Base-by-base conservation (phyloP, 2,888 invertebrate species). In the Limenitis arthemis region DNA sequence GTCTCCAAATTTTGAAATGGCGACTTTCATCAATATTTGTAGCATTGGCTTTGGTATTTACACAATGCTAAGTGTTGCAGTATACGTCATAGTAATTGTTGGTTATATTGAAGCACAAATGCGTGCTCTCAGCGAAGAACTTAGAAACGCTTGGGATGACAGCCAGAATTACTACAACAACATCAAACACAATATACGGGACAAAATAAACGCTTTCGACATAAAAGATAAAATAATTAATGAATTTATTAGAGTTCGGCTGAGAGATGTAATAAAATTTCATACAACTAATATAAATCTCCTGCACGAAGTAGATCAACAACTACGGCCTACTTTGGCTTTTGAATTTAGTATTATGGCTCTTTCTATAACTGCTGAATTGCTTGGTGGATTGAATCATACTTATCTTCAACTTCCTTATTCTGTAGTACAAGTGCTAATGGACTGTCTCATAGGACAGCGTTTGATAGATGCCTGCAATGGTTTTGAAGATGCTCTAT, bases 401-500 rank as follows among this genome's bases (percentile, higher is more conserved):
- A 79, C 76, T 0, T 73, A 69, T 31, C 20, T 76, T 4, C 60
- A 73, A 40, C 36, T 78, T 12, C 75, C 75, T 0, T 79, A 64
- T 37, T 67, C 77, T 0, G 34, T 78, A 5, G 56, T 67, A 3
- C 76, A 73, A 50, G 61, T 79, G 1, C 67, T 66, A 0, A 72
- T 76, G 64, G 77, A 77, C 54, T 80, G 80, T 53, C 62, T 71
- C 3, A 66, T 63, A 1, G 80, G 81, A 0, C 80, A 79, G 51
- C 62, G 68, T 3, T 55, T 81, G 0, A 70, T 76, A 50, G 77
- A 80, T 7, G 75, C 79, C 0, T 71, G 70, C 47, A 12, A 56
- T 0, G 47, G 49, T 0, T 77, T 81, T 28, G 72, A 74, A 43
- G 50, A 55, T 0, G 33, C 77, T 0, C 65, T 78, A 0, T 79